phyloP scores from a whole-genome alignment of 2,113 vertebrate genomes.

The Caracal caracal region DNA sequence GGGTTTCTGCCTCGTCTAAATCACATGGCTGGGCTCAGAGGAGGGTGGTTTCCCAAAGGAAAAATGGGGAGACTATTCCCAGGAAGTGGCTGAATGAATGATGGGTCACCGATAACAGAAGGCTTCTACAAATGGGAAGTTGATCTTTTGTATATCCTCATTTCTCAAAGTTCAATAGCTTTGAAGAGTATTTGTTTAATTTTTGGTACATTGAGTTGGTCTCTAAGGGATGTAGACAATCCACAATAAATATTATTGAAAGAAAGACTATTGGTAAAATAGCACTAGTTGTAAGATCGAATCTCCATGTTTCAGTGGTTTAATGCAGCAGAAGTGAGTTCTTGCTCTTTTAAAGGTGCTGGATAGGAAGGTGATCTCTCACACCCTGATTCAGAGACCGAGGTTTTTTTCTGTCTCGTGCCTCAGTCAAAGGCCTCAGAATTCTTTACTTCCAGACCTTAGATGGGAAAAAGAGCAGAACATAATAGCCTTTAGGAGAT shows the following conservation, averaged over 20 bases:
- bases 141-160: background rate
- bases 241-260: background rate
- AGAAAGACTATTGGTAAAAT: background rate
- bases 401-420: slow-evolving; percentile 28
- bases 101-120: background rate
- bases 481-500: background rate
- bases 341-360: background rate
- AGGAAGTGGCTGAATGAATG: background rate
- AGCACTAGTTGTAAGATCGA: background rate
- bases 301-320: background rate
- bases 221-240: background rate
- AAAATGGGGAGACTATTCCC: background rate
- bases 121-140: background rate
- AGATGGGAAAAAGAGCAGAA: background rate
- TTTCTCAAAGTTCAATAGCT: background rate
- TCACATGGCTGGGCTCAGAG: background rate
- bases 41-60: background rate
- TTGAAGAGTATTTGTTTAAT: slow-evolving; percentile 16
- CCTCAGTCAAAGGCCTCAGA: background rate
- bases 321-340: background rate
- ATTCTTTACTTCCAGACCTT: background rate
- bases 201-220: background rate
- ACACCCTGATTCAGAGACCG: background rate
- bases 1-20: background rate
- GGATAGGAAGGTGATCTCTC: background rate